Conservation (phyloP, 2,113 vertebrate genomes). For the Rhipidura dahli region DNA sequence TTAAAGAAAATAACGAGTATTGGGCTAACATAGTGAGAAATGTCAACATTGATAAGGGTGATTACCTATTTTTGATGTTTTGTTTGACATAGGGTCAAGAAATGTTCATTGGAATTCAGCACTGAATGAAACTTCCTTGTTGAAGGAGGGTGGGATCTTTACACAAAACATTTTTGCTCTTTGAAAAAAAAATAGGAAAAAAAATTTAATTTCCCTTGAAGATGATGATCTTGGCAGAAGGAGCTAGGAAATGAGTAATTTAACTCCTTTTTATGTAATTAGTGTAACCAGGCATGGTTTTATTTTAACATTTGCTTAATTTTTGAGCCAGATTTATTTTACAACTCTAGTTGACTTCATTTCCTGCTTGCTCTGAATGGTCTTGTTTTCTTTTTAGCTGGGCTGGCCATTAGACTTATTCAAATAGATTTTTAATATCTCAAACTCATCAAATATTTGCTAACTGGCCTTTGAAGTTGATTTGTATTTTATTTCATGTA, state of each 20-base stretch:
- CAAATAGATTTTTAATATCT: slow-evolving; percentile 61
- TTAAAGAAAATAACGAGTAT: not conserved
- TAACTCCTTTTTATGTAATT: slow-evolving; percentile 65
- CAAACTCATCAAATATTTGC: slow-evolving; percentile 52
- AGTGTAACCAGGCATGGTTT: slow-evolving; percentile 64
- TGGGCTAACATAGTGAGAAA: not conserved
- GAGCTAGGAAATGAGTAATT: slow-evolving; percentile 67
- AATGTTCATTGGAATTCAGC: slow-evolving; percentile 3
- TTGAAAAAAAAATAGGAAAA: slow-evolving; percentile 2
- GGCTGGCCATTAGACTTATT: slow-evolving; percentile 45
- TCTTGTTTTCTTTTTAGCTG: slow-evolving; percentile 54
- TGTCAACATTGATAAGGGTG: not conserved
- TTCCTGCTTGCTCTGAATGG: slow-evolving; percentile 49
- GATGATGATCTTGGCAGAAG: slow-evolving; percentile 60
- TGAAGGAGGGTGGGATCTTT: not conserved
- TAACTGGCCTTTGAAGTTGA: slow-evolving; percentile 55
- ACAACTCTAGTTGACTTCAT: slow-evolving; percentile 67
- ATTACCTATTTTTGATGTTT: not conserved
- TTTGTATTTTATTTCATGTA: slow-evolving; percentile 55
- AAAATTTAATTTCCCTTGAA: slow-evolving; percentile 68
- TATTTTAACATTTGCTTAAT: slow-evolving; percentile 70
- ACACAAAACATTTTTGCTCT: slow-evolving; percentile 24
- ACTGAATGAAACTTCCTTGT: slow-evolving; percentile 36
- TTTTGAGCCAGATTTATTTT: slow-evolving; percentile 69
- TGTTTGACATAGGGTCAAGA: not conserved